Evolutionary conservation across 2,888 invertebrate genomes (phyloP), one percentile per base, ranked within the genome.

Genomic region (Drosophila fungiperda): DNA sequence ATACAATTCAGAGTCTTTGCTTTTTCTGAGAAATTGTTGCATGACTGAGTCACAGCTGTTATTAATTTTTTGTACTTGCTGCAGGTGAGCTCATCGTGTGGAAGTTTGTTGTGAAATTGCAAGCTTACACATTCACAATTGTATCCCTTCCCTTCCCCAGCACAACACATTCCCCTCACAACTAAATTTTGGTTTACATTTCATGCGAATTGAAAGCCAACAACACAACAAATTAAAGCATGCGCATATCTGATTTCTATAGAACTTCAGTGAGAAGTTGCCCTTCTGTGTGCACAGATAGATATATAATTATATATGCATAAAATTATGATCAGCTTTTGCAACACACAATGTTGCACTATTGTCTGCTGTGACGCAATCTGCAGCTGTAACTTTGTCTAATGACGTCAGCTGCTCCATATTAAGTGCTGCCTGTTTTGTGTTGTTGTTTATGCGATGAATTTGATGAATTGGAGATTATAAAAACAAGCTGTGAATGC

Each of bases 21-120:
- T 48, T 53, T 73, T 78, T 82, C 70, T 49, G 61, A 40, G 68
- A 82, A 85, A 68, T 75, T 75, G 86, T 83, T 73, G 83, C 86
- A 85, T 73, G 71, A 54, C 75, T 83, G 80, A 83, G 64, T 83
- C 83, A 87, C 68, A 65, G 35, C 38, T 40, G 40, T 49, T 48
- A 33, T 36, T 42, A 23, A 20, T 7, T 26, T 36, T n/a, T 20
- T 4, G 20, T 23, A 23, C 8, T 23, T n/a, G 23, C 32, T 36
- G 55, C 42, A 62, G 62, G 74, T 77, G 78, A 77, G 79, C 77
- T 77, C 79, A 77, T 63, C 76, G 49, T 32, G 32, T 20, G 17
- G 23, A 57, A 50, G 29, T n/a, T 67, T 59, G 29, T 49, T 64
- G 69, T 49, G 69, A 66, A 68, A 66, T 69, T 64, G 40, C 67